These are phyloP conservation scores for Prunella fulvescens DNA, from an alignment of 2,113 vertebrate species.

Conservation along the genomic window DNA sequence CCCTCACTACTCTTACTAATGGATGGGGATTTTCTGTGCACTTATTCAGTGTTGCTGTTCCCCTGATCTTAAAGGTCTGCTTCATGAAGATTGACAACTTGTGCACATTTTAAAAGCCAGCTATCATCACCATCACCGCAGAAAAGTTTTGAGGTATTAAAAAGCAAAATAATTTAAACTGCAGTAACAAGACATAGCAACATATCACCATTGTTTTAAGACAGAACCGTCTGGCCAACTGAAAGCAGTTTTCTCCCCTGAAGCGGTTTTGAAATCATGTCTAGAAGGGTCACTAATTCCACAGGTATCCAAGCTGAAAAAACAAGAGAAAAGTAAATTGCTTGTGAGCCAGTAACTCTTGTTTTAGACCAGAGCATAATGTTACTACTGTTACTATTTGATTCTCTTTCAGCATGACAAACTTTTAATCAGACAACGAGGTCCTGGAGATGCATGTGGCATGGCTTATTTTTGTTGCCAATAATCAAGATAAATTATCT, in stretches of 20 bases:
- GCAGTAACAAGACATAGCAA: neutral
- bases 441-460: neutral
- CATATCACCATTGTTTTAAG: neutral
- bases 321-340: constrained; percentile 24
- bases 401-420: neutral
- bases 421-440: neutral
- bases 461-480: neutral
- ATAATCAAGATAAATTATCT: neutral
- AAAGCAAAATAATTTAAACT: neutral
- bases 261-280: neutral
- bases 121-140: neutral
- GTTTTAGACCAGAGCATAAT: neutral
- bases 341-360: neutral
- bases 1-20: neutral
- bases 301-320: constrained; percentile 19
- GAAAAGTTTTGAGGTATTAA: neutral
- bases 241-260: constrained; percentile 16
- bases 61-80: neutral
- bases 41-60: neutral
- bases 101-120: neutral
- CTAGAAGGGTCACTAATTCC: constrained; percentile 35
- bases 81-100: neutral
- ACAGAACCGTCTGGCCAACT: neutral
- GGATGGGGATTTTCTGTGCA: neutral
- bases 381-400: neutral